phyloP scores from a whole-genome alignment of 2,797 vertebrate genomes.

The Scarus forsteni region DNA sequence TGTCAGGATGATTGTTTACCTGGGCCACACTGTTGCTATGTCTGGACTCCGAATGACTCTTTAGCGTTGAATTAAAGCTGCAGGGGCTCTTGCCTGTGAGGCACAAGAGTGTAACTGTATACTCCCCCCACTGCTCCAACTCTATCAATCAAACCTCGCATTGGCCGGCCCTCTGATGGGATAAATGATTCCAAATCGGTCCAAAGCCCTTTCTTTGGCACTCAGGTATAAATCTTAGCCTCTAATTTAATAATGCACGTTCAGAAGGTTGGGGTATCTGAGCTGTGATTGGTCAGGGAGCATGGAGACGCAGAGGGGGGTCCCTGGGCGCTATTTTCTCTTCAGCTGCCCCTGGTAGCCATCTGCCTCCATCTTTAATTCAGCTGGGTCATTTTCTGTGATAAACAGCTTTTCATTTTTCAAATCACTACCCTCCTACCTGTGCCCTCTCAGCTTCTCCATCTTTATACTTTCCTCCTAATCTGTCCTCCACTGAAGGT shows the following conservation, averaged over 20 bases:
- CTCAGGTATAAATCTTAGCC: slow-evolving; percentile 69
- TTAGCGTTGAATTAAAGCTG: slow-evolving; percentile 63
- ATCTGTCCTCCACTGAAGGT: slow-evolving; percentile 47
- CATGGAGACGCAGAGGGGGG: slow-evolving; percentile 55
- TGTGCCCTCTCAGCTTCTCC: slow-evolving; percentile 27
- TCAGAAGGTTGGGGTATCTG: slow-evolving; percentile 55
- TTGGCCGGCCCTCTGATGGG: slow-evolving; percentile 69
- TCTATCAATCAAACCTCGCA: slow-evolving; percentile 73
- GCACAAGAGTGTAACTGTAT: slow-evolving; percentile 71
- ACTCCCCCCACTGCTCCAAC: slow-evolving; percentile 46
- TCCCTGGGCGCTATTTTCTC: slow-evolving; percentile 57
- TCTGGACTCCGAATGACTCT: slow-evolving; percentile 50
- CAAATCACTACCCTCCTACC: slow-evolving; percentile 36
- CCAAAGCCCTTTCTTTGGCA: slow-evolving; percentile 73
- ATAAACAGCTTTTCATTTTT: slow-evolving; percentile 63
- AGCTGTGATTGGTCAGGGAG: slow-evolving; percentile 57
- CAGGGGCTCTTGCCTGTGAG: slow-evolving; percentile 47
- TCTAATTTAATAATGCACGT: slow-evolving; percentile 74
- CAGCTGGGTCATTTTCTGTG: slow-evolving; percentile 27
- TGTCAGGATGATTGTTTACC: slow-evolving; percentile 62
- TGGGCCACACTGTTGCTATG: slow-evolving; percentile 43
- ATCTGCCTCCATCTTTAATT: slow-evolving; percentile 45
- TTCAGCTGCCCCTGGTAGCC: slow-evolving; percentile 39
- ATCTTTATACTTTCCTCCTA: slow-evolving; percentile 42
- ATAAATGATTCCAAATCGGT: slow-evolving; percentile 81